Base-by-base conservation (phyloP, 2,888 invertebrate genomes). In the Dynastes grantii region DNA sequence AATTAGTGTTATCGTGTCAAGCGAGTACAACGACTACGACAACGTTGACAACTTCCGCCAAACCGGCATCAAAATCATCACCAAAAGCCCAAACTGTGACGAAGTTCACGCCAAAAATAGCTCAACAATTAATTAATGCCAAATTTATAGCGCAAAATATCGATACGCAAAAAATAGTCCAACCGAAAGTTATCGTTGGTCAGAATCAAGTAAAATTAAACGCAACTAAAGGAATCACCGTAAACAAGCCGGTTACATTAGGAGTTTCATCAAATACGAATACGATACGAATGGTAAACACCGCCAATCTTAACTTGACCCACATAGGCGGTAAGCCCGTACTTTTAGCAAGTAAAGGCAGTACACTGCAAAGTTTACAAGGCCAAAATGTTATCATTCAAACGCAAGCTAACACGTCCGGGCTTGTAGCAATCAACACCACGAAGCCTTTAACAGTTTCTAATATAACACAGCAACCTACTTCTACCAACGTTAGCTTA, bases 241-340 rank as follows among this genome's bases (percentile, higher is more conserved):
- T 84, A n/a, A 81, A 84, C n/a, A 86, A 86, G 82, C 83, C 85
- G 0, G 82, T 85, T 55, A 84, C 87, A 4, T 82, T 87, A 51
- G 86, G 84, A 76, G 83, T 86, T 3, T 83, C 85, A 8, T 58
- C 78, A n/a, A 83, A 83, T 16, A 82, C 86, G 45, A 87, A 86
- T 76, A 85, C 87, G 2, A 89, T 91, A 75, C 87, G 92, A 13
- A 91, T 92, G 89, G 89, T 90, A 22, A 90, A 90, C 83, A 88
- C 91, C 1, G 86, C 90, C 16, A 89, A 89, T 79, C 83, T 90
- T 68, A 90, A 91, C 84, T 85, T 92, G 77, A 90, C 91, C 0
- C 90, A 91, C 78, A 88, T 92, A 45, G 90, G 90, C 67, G 92
- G 92, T 6, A 92, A 92, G 85, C 91, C 91, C 37, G 90, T 92